These are phyloP conservation scores for Drosophila sproati DNA, from an alignment of 1,140 invertebrate species.

Conservation along the genomic window DNA sequence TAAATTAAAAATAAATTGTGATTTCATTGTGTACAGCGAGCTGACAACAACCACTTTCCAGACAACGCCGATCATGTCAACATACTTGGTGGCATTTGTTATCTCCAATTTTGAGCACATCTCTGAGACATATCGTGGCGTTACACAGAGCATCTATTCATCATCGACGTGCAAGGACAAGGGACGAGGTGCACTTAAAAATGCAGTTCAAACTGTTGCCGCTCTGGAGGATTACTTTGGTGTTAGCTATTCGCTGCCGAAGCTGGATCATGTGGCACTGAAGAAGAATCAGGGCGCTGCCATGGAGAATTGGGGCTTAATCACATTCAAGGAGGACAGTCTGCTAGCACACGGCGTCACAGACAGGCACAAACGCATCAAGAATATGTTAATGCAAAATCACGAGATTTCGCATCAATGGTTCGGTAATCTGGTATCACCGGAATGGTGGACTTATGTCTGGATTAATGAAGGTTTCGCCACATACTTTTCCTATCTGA, in stretches of 20 bases:
- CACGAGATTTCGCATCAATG: constrained; percentile 90
- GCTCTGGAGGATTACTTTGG: constrained; percentile 86
- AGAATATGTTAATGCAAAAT: constrained; percentile 81
- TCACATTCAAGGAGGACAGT: constrained; percentile 87
- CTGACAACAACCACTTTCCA: constrained; percentile 84
- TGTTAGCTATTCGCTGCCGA: constrained; percentile 85
- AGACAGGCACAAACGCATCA: constrained; percentile 38
- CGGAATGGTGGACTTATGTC: constrained; percentile 84
- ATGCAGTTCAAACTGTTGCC: constrained; percentile 86
- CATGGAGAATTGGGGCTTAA: constrained; percentile 95
- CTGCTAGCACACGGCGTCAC: constrained; percentile 25
- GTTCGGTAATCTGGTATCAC: constrained; percentile 90
- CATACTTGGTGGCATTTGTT: constrained; percentile 91
- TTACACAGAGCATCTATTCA: constrained; percentile 87
- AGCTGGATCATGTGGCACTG: constrained; percentile 90
- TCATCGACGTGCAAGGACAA: constrained; percentile 86
- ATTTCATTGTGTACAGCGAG: constrained; percentile 35
- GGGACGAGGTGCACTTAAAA: constrained; percentile 86
- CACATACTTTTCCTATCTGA: constrained; percentile 88
- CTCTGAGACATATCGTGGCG: constrained; percentile 57
- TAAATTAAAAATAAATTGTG: constrained; percentile 15
- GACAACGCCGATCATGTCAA: constrained; percentile 89
- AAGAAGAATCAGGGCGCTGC: constrained; percentile 92
- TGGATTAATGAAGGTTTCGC: constrained; percentile 89
- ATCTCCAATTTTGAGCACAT: constrained; percentile 88